These are phyloP conservation scores for Chondrosia reniformis DNA, from an alignment of 37 sponge, comb jelly and placozoan genomes.

Conservation along the genomic window DNA sequence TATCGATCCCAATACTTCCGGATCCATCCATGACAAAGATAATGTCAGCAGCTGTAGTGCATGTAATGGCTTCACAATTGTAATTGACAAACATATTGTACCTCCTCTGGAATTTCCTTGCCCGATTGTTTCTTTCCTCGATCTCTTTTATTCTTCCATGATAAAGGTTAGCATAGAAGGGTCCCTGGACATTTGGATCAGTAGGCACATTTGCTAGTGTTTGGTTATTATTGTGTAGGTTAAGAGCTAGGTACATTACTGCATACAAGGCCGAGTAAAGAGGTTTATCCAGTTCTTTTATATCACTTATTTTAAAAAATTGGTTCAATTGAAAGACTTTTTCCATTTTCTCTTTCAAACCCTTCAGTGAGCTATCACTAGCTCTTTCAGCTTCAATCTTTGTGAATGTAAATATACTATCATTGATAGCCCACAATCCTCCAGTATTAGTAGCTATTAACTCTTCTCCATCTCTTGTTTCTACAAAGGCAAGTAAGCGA, in stretches of 20 bases:
- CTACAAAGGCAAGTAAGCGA: slow-evolving; percentile 21
- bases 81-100: not conserved
- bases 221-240: not conserved
- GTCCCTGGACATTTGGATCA: not conserved
- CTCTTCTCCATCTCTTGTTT: slow-evolving; percentile 13
- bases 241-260: not conserved
- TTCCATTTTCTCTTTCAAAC: not conserved
- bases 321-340: not conserved
- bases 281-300: not conserved
- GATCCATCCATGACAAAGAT: slow-evolving; percentile 30
- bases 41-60: slow-evolving; percentile 11
- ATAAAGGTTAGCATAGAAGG: not conserved
- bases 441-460: not conserved
- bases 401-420: not conserved
- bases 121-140: not conserved
- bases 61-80: not conserved
- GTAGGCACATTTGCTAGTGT: not conserved
- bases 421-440: not conserved
- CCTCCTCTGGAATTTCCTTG: not conserved
- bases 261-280: not conserved
- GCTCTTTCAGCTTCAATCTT: too few relatives aligned
- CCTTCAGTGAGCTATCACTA: not conserved
- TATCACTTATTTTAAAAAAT: not conserved
- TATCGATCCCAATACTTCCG: slow-evolving; percentile 10
- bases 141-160: too few relatives aligned